Base-by-base conservation (phyloP, 1,140 invertebrate genomes). In the Diabrotica undecimpunctata region DNA sequence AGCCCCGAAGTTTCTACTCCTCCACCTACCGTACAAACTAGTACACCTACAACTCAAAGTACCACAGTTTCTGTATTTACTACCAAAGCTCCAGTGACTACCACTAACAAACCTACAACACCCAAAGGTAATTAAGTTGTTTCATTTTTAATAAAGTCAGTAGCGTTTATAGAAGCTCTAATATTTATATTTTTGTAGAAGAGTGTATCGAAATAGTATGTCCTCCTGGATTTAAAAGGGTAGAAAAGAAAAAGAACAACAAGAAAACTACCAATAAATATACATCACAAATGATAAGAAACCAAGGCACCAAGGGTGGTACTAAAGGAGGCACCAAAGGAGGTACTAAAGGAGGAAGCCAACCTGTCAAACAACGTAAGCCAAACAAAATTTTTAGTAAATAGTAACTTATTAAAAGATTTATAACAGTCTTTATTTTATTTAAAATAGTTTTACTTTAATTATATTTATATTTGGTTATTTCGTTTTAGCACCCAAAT, bases 171-270 rank as follows among this genome's bases (percentile, higher is more conserved):
- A 51, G 46, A 51, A 51, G 46, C 46, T 2, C 46, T 51, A 25
- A 25, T 25, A 25, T 62, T 66, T 35, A 11, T 61, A 53, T 54
- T 54, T 54, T 35, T 12, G 59, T 51, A 55, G 11, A 66, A 69
- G 36, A 54, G 35, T 74, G 72, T 57, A 67, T 66, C 6, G 39
- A 59, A 7, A 59, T 71, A 5, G 50, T 65, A 38, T 90, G 88
- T 74, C 85, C 86, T 4, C 79, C 80, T 0, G 84, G 85, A 11
- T 89, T 87, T 75, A 82, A 14, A 75, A 79, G 71, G 72, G 77
- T 61, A 12, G 74, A 55, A 25, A 57, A 68, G 53, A 59, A 62
- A 52, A 58, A 8, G 9, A 35, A 36, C 6, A 25, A 14, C 54
- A 55, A 11, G 11, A 55, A 55, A 55, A 13, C 54, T 25, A 13